phyloP scores from a whole-genome alignment of 2,888 invertebrate genomes.

The Dromius quadrimaculatus region DNA sequence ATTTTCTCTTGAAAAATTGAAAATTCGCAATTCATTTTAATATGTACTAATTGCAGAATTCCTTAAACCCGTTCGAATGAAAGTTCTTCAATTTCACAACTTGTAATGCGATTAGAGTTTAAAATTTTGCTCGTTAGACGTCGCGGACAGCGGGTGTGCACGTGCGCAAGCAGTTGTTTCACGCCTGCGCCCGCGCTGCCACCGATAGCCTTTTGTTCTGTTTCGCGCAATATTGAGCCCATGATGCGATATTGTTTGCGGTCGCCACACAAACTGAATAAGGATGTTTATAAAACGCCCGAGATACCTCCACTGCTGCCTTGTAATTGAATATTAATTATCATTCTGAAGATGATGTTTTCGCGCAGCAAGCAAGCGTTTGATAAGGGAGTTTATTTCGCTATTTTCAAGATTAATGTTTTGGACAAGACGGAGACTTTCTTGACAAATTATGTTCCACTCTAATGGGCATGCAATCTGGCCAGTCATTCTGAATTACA shows the following conservation, averaged over 20 bases:
- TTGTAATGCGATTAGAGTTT: conserved; percentile 48
- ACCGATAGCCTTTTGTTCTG: conserved; percentile 39
- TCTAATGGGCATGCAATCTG: background rate
- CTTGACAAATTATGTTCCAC: conserved; percentile 24
- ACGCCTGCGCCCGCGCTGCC: background rate
- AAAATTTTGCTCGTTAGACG: conserved; percentile 43
- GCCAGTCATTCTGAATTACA: conserved; percentile 7
- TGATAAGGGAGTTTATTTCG: conserved; percentile 21
- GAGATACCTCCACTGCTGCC: conserved; percentile 19
- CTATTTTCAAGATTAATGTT: conserved; percentile 32
- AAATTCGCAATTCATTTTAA: conserved; percentile 42
- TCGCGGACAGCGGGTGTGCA: background rate
- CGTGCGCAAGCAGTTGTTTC: conserved; percentile 19
- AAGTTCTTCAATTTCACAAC: conserved; percentile 39
- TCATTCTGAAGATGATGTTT: conserved; percentile 35
- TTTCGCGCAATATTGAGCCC: conserved; percentile 35
- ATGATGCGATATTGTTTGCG: conserved; percentile 37
- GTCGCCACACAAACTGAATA: conserved; percentile 40
- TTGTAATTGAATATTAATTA: conserved; percentile 44
- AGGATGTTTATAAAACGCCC: conserved; percentile 30
- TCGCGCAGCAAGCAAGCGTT: conserved; percentile 12
- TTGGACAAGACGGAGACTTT: conserved; percentile 4
- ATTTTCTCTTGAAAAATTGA: conserved; percentile 36
- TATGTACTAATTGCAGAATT: conserved; percentile 39
- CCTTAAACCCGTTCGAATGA: conserved; percentile 16